Evolutionary conservation across 2,888 invertebrate genomes (phyloP).

Genomic region (Trichogramma evanescens): DNA sequence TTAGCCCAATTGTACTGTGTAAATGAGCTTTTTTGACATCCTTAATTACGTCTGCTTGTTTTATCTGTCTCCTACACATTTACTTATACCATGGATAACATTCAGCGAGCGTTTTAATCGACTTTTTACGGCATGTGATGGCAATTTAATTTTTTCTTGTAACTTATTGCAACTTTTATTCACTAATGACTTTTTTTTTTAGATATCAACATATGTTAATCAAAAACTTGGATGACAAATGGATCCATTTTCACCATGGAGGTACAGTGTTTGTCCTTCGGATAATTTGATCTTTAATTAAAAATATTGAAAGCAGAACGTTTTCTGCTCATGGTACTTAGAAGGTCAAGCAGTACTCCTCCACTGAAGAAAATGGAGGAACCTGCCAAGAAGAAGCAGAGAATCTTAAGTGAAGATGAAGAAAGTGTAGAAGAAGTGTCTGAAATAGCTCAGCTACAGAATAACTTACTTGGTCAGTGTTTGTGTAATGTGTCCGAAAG

Average conservation of each 20-base stretch:
- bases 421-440: slow-evolving; percentile 56
- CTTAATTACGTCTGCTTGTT: too few relatives aligned
- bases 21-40: too few relatives aligned
- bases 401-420: slow-evolving; percentile 56
- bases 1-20: too few relatives aligned
- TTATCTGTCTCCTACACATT: too few relatives aligned
- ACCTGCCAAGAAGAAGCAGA: slow-evolving; percentile 77
- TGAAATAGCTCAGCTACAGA: slow-evolving; percentile 58
- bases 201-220: too few relatives aligned
- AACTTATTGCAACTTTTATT: too few relatives aligned
- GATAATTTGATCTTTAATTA: slow-evolving; percentile 33
- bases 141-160: too few relatives aligned
- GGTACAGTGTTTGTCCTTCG: slow-evolving; percentile 25
- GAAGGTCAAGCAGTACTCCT: slow-evolving; percentile 52
- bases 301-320: slow-evolving; percentile 20
- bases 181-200: too few relatives aligned
- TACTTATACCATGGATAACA: too few relatives aligned
- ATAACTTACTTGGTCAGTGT: slow-evolving; percentile 67
- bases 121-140: too few relatives aligned
- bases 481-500: slow-evolving; percentile 70
- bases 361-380: slow-evolving; percentile 66
- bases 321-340: slow-evolving; percentile 58
- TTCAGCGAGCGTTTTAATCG: too few relatives aligned
- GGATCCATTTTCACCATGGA: neutral
- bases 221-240: too few relatives aligned